Evolutionary conservation across 2,113 vertebrate species (phyloP).

Genomic region (Vulpes vulpes): DNA sequence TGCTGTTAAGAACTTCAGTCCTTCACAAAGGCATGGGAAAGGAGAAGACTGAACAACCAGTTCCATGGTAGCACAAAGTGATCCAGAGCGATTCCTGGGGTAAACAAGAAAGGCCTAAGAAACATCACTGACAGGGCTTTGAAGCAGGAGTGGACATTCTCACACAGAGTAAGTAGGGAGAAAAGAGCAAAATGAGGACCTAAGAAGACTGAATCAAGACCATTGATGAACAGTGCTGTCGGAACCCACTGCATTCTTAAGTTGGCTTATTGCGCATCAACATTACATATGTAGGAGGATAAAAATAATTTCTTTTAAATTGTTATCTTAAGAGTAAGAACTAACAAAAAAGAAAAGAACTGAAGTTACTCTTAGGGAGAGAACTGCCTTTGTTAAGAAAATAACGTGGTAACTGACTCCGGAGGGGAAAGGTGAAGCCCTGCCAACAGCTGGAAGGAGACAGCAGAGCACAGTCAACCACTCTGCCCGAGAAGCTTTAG

Average conservation of each 20-base stretch:
- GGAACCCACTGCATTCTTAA: background rate
- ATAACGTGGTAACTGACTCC: background rate
- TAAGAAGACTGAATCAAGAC: background rate
- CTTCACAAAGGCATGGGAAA: background rate
- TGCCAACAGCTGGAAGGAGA: background rate
- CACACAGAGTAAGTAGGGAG: background rate
- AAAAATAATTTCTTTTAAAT: background rate
- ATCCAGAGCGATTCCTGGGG: background rate
- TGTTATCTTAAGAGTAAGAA: slow-evolving; percentile 1
- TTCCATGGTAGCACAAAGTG: background rate
- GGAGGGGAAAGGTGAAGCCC: background rate
- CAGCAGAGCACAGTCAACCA: background rate
- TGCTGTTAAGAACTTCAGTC: background rate
- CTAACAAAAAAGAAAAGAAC: background rate
- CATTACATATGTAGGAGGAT: background rate
- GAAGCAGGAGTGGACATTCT: background rate
- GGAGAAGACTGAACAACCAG: background rate
- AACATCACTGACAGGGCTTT: background rate
- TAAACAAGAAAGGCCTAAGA: background rate
- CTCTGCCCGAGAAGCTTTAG: background rate
- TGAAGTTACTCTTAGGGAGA: background rate
- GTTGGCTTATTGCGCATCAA: background rate
- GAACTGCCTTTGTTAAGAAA: background rate
- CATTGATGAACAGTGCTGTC: background rate
- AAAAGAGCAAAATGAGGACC: background rate